Evolutionary conservation across 2,113 vertebrate genomes (phyloP), one percentile per base, ranked within the genome.

Genomic region (Holacanthus passer): DNA sequence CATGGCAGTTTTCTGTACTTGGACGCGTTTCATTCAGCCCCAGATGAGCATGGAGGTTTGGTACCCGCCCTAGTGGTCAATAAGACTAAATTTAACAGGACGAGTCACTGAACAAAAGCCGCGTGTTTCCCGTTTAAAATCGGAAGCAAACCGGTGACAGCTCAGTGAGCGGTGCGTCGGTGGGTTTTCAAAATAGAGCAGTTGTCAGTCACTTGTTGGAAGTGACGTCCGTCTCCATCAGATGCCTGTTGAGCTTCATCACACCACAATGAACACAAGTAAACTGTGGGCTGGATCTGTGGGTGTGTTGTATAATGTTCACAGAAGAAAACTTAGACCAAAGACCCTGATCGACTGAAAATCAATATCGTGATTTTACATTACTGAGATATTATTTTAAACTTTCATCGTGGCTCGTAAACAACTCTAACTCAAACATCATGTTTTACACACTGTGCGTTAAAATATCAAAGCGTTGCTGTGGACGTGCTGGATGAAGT

Each of bases 181-280:
- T 12, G 84, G 70, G 59, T 56, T n/a, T 16, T 71, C 65, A 43
- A 55, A 63, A 70, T 10, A 48, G 47, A 86, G 56, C 41, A 43
- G 84, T 35, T 84, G 83, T 89, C 88, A 89, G 76, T 83, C 83
- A 58, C n/a, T 60, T 17, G 53, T 45, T 62, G 5, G 48, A 31
- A 52, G 29, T 91, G 83, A 91, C 78, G 83, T 72, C 60, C 1
- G 68, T 50, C 70, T 83, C 52, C 65, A 12, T 81, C 77, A 13
- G 41, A 32, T 2, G 59, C 47, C 64, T 2, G 45, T 35, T 39
- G 55, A 73, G 77, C 66, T 65, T 19, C 69, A 48, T 29, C 56
- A 24, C 37, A 24, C 16, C 7, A 65, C 67, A 64, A 48, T 24
- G 20, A 67, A 27, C 69, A 45, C 6, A 58, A 12, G 24, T 14